These are phyloP conservation scores for Microcebus tavaratra DNA, from an alignment of 2,113 vertebrate species.

Conservation along the genomic window DNA sequence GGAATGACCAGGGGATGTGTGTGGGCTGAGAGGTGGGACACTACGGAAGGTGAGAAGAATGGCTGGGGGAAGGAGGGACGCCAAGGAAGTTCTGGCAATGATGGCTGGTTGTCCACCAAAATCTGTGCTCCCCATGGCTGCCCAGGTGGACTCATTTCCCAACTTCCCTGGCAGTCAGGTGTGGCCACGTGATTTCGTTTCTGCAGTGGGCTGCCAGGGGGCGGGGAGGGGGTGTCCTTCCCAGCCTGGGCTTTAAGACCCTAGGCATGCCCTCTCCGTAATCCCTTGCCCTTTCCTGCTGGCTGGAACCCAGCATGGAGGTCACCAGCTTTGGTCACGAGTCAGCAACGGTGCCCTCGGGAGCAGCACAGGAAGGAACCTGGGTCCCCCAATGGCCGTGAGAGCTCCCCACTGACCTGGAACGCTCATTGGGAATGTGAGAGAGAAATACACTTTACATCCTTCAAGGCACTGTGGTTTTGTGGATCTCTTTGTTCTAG, in stretches of 20 bases:
- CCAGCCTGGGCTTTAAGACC: background rate
- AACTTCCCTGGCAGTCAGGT: background rate
- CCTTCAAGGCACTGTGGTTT: background rate
- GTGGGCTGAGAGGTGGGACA: background rate
- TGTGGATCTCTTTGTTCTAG: background rate
- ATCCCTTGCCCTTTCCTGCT: background rate
- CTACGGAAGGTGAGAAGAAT: background rate
- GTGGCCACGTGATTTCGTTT: background rate
- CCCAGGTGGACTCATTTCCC: background rate
- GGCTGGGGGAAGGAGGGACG: background rate
- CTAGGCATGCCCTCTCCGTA: background rate
- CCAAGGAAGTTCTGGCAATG: background rate
- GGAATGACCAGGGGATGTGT: background rate
- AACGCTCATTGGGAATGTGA: background rate
- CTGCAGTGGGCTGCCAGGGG: background rate
- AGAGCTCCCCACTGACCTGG: background rate
- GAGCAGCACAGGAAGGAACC: background rate
- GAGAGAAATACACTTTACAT: background rate
- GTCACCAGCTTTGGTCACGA: background rate
- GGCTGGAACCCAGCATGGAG: background rate
- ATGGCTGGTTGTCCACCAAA: background rate
- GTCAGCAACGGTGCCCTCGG: background rate
- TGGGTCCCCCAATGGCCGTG: background rate
- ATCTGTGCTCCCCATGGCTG: too few relatives aligned
- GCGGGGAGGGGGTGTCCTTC: background rate